Conservation (phyloP, 2,888 invertebrate genomes). For the Parnassius smintheus region DNA sequence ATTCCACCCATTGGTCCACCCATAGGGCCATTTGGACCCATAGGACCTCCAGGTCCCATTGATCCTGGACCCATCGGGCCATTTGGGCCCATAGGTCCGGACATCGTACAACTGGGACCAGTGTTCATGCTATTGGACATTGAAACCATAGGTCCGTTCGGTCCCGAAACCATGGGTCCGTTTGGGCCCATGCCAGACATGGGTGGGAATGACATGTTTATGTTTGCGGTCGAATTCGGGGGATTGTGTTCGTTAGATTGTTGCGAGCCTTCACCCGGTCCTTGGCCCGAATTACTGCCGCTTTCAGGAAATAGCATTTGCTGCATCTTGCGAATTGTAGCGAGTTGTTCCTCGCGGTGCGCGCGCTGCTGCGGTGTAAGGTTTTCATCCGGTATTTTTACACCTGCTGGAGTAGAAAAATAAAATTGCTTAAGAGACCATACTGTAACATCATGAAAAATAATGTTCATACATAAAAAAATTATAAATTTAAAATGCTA, state of each 20-base stretch:
- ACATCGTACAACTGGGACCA: slow-evolving; percentile 73
- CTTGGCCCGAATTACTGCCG: slow-evolving; percentile 58
- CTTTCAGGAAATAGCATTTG: slow-evolving; percentile 95
- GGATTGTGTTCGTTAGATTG: slow-evolving; percentile 65
- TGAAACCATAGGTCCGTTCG: slow-evolving; percentile 72
- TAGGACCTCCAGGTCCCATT: slow-evolving; percentile 56
- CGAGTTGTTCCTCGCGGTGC: slow-evolving; percentile 95
- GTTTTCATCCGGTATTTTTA: slow-evolving; percentile 97
- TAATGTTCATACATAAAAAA: no score
- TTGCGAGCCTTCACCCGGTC: slow-evolving; percentile 54
- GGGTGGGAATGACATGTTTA: slow-evolving; percentile 69
- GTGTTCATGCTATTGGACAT: slow-evolving; percentile 72
- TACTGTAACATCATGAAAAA: neutral
- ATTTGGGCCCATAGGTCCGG: slow-evolving; percentile 67
- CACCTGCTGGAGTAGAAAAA: slow-evolving; percentile 69
- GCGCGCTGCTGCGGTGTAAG: slow-evolving; percentile 97
- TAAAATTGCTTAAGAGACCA: neutral
- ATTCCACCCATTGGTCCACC: slow-evolving; percentile 65
- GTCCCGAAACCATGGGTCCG: slow-evolving; percentile 69
- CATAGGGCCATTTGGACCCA: slow-evolving; percentile 61
- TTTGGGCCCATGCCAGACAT: slow-evolving; percentile 67
- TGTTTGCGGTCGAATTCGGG: slow-evolving; percentile 63
- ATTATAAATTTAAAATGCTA: no score
- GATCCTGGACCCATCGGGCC: slow-evolving; percentile 54
- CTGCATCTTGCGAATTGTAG: slow-evolving; percentile 95